Evolutionary conservation across 2,888 invertebrate species (phyloP), one percentile per base, ranked within the genome.

Genomic region (Mesodorylaimus sp.): DNA sequence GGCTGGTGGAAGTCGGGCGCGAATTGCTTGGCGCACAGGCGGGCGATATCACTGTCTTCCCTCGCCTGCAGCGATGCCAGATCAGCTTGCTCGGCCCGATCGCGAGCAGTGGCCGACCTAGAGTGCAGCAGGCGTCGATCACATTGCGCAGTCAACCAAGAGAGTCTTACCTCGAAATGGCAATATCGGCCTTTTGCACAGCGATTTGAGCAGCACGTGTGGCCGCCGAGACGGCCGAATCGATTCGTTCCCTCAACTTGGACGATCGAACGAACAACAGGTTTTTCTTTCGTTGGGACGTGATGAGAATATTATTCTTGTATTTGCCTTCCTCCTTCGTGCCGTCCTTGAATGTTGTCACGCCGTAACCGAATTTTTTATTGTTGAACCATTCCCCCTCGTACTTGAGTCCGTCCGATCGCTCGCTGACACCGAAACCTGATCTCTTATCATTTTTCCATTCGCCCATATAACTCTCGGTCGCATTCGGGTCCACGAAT

Each of bases 361-460:
- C 88, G 42, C 97, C 97, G 71, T 95, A 99, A 52, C 97, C 97
- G 68, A 93, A 91, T 70, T 97, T 99, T 63, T 89, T 87, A 73
- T 99, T 99, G 68, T 84, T 87, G 70, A 86, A 87, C 97, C 97
- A 99, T 70, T 99, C 97, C 55, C 97, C 97, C 68, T 95, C 95
- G 73, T 97, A 97, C 23, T 60, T 83, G 49, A 95, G 78, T 32
- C 95, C 95, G 70, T 97, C 97, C 56, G 88, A 88, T 52, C 97
- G 78, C 70, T 97, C 95, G 66, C 89, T 89, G 59, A 97, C 83
- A 57, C 97, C 97, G 70, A 89, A 95, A 32, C 97, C 93, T 50
- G 84, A 85, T 47, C 97, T 77, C 68, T 93, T 91, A 73, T 99
- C 97, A 74, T 93, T 91, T 71, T 97, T 97, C 97, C 97, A 99